Base-by-base conservation (phyloP, 2,797 vertebrate genomes). In the Scarus forsteni region DNA sequence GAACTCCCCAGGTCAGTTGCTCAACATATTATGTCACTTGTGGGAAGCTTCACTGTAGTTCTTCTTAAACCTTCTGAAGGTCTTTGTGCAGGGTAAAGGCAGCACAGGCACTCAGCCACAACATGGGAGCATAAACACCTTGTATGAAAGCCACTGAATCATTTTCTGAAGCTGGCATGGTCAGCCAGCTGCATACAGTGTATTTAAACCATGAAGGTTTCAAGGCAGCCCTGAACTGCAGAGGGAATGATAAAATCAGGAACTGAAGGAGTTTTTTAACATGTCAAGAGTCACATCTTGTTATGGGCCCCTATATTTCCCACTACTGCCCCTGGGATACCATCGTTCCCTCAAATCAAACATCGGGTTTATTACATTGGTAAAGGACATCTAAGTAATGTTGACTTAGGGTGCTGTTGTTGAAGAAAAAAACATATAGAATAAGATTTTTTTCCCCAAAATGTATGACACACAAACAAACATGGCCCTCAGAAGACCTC, bases 221-320 rank as follows among this genome's bases (percentile, higher is more conserved):
- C 84, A 72, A 51, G 66, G 63, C 53, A 59, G 81, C 77, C 66
- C 75, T 71, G 53, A 70, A 80, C 70, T 70, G 52, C 70, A 54
- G 60, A 40, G 68, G 63, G 50, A 60, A 62, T 67, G 65, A 48
- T 92, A 87, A 88, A 90, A 45, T 60, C 50, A 46, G 60, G 79
- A 76, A 86, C 83, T 89, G 80, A 89, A 89, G 27, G 83, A 81
- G 72, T 82, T 88, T 87, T 87, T 90, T 86, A 88, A 88, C 87
- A 81, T 80, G 80, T 83, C 81, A 75, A 80, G 68, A 83, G 79
- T 81, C 77, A 83, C 72, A 77, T 85, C 81, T 89, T 86, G 80
- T 88, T 86, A 85, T 84, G 71, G 70, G 69, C 19, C 65, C 13
- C 60, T 83, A 75, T 84, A 79, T 86, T 81, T 86, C 71, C 75